Evolutionary conservation across 1,140 invertebrate species (phyloP).

Genomic region (Drosophila pseudoananassae): DNA sequence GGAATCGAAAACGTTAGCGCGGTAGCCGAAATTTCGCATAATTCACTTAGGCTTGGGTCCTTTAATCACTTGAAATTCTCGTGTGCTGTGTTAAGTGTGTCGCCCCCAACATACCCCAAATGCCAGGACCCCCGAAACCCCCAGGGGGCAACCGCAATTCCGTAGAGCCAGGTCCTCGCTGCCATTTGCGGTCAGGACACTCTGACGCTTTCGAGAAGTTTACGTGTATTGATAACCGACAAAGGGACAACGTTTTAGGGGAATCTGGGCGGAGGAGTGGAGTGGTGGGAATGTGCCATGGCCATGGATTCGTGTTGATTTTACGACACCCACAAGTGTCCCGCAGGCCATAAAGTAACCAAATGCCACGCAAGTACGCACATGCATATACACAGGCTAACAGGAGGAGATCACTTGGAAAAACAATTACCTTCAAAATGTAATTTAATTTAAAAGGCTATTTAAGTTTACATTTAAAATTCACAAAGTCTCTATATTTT

Average conservation of each 20-base stretch:
- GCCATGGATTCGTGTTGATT: conserved; percentile 62
- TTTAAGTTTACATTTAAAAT: background rate
- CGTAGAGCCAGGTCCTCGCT: conserved; percentile 36
- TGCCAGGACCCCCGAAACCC: background rate
- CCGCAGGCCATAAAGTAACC: conserved; percentile 72
- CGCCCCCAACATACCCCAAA: conserved; percentile 3
- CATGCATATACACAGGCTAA: background rate
- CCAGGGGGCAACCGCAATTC: conserved; percentile 35
- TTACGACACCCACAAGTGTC: conserved; percentile 77
- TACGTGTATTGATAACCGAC: conserved; percentile 60
- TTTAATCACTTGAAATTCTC: conserved; percentile 36
- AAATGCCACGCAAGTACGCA: conserved; percentile 56
- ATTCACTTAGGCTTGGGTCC: conserved; percentile 13
- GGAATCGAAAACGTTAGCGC: background rate
- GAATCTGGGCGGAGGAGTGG: background rate
- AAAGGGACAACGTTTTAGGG: conserved; percentile 40
- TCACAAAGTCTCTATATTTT: background rate
- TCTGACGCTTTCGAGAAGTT: conserved; percentile 21
- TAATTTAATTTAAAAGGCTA: no score
- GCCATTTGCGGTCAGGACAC: conserved; percentile 66
- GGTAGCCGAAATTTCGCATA: conserved; percentile 10
- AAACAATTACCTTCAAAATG: background rate
- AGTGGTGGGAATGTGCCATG: conserved; percentile 7
- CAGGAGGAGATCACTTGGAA: conserved; percentile 1
- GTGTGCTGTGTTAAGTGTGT: conserved; percentile 12